phyloP scores from a whole-genome alignment of 2,797 vertebrate species.

The Sciaenops ocellatus region DNA sequence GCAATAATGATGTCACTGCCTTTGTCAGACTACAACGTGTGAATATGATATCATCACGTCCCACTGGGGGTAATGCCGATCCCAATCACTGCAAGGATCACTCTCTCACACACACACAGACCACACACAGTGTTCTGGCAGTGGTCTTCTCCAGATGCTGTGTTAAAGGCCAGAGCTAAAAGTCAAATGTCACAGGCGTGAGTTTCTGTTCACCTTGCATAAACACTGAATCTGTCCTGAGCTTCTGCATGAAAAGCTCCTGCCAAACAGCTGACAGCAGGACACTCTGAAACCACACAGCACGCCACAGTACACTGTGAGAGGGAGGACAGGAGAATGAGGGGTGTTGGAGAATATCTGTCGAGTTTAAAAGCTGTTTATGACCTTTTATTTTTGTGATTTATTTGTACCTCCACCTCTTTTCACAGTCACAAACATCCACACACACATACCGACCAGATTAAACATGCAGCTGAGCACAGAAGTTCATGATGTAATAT shows the following conservation, averaged over 20 bases:
- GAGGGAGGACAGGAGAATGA: background rate
- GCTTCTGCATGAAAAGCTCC: background rate
- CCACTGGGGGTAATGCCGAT: background rate
- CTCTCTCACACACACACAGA: conserved; percentile 25
- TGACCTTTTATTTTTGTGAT: conserved; percentile 6
- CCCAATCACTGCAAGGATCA: background rate
- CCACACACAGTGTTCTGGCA: conserved; percentile 39
- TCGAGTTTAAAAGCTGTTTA: background rate
- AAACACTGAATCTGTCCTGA: conserved; percentile 8
- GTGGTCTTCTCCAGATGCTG: conserved; percentile 16
- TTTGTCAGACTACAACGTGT: conserved; percentile 24
- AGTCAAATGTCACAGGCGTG: conserved; percentile 64
- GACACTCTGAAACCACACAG: background rate
- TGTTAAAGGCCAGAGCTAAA: conserved; percentile 67
- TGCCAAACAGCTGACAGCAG: conserved; percentile 12
- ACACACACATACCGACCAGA: background rate
- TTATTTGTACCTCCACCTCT: background rate
- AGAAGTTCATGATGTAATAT: background rate
- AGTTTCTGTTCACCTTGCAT: conserved; percentile 48
- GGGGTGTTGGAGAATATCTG: background rate
- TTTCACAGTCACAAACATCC: background rate
- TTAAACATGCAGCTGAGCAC: background rate
- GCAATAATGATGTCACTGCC: conserved; percentile 32
- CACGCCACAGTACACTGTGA: background rate
- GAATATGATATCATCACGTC: conserved; percentile 36